phyloP scores from a whole-genome alignment of 2,797 vertebrate species.

The Sebastes vulpes region DNA sequence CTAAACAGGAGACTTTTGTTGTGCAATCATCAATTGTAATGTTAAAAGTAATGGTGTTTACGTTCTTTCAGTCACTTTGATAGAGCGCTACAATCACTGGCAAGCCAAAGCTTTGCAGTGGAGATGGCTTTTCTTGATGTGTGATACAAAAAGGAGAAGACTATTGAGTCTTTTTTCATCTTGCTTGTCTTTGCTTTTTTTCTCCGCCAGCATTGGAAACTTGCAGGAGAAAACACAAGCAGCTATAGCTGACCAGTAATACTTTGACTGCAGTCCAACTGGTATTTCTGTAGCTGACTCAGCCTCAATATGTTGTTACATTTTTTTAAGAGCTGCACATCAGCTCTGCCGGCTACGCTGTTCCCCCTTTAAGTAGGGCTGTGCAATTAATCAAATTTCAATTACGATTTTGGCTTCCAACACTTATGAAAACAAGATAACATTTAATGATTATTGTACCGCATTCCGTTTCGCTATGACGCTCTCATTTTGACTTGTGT shows the following conservation, averaged over 20 bases:
- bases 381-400: no score
- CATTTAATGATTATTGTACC: no score
- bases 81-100: not conserved
- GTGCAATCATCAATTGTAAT: not conserved
- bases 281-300: not conserved
- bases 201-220: not conserved
- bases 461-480: no score
- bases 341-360: not conserved
- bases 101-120: not conserved
- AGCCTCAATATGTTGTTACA: not conserved
- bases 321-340: not conserved
- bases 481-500: no score
- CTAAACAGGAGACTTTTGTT: not conserved
- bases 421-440: no score
- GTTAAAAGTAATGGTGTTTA: conserved; percentile 6
- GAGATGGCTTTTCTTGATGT: not conserved
- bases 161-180: not conserved
- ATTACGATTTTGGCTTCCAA: no score
- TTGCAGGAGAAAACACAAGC: not conserved
- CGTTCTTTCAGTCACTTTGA: not conserved
- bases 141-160: not conserved
- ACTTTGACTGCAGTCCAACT: not conserved
- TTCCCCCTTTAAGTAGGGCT: not conserved
- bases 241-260: not conserved
- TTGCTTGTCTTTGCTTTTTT: not conserved